Evolutionary conservation across 1,140 invertebrate species (phyloP).

Genomic region (Phthorimaea operculella): DNA sequence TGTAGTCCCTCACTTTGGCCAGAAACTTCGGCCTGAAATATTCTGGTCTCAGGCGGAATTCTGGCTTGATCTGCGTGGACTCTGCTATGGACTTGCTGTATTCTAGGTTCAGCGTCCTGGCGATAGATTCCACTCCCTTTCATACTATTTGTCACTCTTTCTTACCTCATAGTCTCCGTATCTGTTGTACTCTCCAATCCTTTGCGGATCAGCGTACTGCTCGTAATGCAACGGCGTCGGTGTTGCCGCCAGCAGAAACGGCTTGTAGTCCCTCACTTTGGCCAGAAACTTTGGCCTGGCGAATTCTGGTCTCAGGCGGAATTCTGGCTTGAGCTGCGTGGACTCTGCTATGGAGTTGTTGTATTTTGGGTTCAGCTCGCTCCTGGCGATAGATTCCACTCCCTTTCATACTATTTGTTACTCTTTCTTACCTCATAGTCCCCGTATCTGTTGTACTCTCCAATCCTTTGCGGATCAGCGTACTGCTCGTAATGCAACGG

Average conservation of each 20-base stretch:
- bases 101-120: constrained; percentile 26
- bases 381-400: constrained; percentile 50
- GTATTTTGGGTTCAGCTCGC: constrained; percentile 27
- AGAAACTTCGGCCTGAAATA: constrained; percentile 2
- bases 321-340: constrained; percentile 12
- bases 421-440: constrained; percentile 40
- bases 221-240: not conserved
- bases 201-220: too few relatives aligned
- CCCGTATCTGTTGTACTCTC: constrained; percentile 24
- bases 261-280: constrained; percentile 17
- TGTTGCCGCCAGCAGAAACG: constrained; percentile 8
- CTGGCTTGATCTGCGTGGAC: constrained; percentile 17
- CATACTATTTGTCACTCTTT: not conserved
- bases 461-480: too few relatives aligned
- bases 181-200: constrained; percentile 17
- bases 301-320: not conserved
- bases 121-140: constrained; percentile 41
- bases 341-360: constrained; percentile 26
- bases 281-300: constrained; percentile 3
- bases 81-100: constrained; percentile 28
- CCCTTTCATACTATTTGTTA: not conserved
- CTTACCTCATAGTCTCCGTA: constrained; percentile 47
- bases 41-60: constrained; percentile 7
- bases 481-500: not conserved
- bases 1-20: constrained; percentile 17